A percentile compares a stretch with the other conserved stretches of the same genome.
phyloP scores from a whole-genome alignment of 2,797 vertebrate species.

The Discoglossus pictus region DNA sequence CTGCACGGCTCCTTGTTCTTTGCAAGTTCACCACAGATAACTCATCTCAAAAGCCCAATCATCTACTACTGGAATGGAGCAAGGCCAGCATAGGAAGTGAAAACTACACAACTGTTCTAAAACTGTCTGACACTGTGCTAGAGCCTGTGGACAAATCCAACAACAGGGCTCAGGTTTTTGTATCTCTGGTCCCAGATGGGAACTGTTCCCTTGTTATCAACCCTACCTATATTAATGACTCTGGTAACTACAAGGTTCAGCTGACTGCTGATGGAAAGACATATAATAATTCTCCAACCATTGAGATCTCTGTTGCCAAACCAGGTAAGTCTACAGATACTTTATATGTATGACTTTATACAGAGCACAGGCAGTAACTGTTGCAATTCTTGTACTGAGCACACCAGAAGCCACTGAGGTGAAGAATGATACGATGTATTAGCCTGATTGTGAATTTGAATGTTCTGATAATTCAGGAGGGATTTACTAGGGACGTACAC shows the following conservation, averaged over 20 bases:
- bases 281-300: too few species aligned
- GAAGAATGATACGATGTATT: too few species aligned
- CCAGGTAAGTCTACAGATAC: too few species aligned
- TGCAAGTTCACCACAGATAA: conserved; percentile 9
- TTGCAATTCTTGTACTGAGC: too few species aligned
- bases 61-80: conserved; percentile 6
- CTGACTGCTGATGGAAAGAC: conserved; percentile 1
- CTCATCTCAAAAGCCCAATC: neutral
- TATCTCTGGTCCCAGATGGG: neutral
- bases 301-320: too few species aligned
- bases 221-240: neutral
- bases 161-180: conserved; percentile 26
- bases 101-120: neutral
- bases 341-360: too few species aligned
- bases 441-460: too few species aligned
- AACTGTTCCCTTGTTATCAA: conserved; percentile 30
- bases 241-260: conserved; percentile 6
- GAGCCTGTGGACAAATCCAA: conserved; percentile 4
- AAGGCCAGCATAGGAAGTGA: neutral
- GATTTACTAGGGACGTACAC: too few species aligned
- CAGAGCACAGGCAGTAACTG: too few species aligned
- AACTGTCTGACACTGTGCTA: neutral
- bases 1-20: conserved; percentile 10
- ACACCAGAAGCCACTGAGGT: too few species aligned
- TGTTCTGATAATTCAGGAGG: too few species aligned